phyloP scores from a whole-genome alignment of 2,888 invertebrate genomes.

The Cosmia pyralina region DNA sequence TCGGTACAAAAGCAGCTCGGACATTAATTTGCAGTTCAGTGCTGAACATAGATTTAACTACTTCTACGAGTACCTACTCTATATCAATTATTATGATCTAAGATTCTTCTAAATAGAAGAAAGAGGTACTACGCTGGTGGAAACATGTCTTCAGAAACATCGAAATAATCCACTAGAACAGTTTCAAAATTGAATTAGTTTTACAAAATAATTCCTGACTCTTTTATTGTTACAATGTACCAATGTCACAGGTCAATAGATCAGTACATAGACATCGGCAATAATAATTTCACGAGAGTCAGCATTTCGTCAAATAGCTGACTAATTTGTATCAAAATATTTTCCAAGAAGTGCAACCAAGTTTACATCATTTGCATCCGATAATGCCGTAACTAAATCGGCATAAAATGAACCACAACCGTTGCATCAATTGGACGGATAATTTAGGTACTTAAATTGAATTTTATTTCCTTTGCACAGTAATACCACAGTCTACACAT shows the following conservation, averaged over 20 bases:
- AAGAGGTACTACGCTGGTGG: too few species aligned
- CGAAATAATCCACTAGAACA: background rate
- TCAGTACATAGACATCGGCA: slow-evolving; percentile 17
- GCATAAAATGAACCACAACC: slow-evolving; percentile 27
- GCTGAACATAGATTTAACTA: background rate
- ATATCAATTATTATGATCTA: background rate
- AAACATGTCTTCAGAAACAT: background rate
- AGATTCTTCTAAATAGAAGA: too few species aligned
- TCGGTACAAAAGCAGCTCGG: background rate
- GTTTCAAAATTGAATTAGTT: background rate
- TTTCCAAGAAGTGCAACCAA: slow-evolving; percentile 17
- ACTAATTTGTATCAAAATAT: slow-evolving; percentile 23
- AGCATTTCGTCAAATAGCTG: slow-evolving; percentile 33
- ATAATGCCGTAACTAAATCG: slow-evolving; percentile 36
- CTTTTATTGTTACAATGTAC: background rate
- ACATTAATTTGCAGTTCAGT: background rate
- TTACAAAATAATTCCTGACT: slow-evolving; percentile 1
- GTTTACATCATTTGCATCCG: slow-evolving; percentile 44
- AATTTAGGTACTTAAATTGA: slow-evolving; percentile 10
- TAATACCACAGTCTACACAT: too few species aligned
- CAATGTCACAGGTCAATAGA: slow-evolving; percentile 32
- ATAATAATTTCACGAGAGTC: slow-evolving; percentile 24
- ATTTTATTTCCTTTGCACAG: slow-evolving; percentile 2
- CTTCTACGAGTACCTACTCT: background rate
- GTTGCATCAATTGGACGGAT: slow-evolving; percentile 16